Conservation (phyloP, 2,888 invertebrate genomes). For the Anthrax anthrax region DNA sequence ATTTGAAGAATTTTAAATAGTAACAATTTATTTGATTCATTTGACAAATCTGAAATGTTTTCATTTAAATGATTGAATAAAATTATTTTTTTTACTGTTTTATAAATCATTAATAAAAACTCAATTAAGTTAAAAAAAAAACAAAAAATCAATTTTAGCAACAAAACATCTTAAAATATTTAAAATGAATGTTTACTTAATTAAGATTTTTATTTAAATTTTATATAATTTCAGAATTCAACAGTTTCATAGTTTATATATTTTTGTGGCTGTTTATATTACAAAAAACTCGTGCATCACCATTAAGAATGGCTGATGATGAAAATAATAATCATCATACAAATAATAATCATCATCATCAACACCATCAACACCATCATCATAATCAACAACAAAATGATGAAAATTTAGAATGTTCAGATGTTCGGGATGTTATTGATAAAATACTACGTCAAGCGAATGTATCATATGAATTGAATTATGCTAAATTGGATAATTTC, state of each 20-base stretch:
- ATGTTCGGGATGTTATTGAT: slow-evolving; percentile 4
- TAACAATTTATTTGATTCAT: too few relatives aligned
- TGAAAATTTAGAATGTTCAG: background rate
- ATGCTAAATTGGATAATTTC: slow-evolving; percentile 6
- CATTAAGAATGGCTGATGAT: slow-evolving; percentile 1
- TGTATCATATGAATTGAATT: slow-evolving; percentile 8
- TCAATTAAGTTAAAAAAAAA: too few relatives aligned
- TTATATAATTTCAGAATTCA: slow-evolving; percentile 9
- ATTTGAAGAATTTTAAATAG: too few relatives aligned
- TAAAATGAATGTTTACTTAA: too few relatives aligned
- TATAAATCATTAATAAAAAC: too few relatives aligned
- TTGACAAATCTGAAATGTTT: too few relatives aligned
- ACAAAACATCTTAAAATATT: background rate
- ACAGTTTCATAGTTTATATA: slow-evolving; percentile 10
- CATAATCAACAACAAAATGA: background rate
- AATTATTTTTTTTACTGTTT: too few relatives aligned
- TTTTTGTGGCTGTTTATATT: slow-evolving; percentile 11
- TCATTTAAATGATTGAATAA: too few relatives aligned
- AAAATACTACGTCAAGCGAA: slow-evolving; percentile 8
- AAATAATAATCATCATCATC: background rate
- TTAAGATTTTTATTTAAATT: background rate
- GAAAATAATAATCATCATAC: background rate
- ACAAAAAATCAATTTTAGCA: too few relatives aligned
- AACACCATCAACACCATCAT: background rate
- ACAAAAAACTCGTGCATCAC: slow-evolving; percentile 8